Percentiles rank a stretch among this genome's conserved stretches.
phyloP scores from a whole-genome alignment of 2,797 vertebrate species.

The Prionace glauca region DNA sequence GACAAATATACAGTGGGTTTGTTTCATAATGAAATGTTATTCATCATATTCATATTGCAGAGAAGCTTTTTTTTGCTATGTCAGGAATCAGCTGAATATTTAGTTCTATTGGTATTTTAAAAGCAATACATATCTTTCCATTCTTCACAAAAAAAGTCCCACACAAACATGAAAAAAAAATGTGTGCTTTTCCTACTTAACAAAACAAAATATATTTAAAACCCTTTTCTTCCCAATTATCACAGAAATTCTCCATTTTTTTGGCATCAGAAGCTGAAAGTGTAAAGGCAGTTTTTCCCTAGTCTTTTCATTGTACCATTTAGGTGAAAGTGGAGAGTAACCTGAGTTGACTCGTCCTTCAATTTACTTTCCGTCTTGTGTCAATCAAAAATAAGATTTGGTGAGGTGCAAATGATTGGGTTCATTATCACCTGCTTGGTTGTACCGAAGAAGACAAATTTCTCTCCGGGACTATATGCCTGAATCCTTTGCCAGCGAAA shows the following conservation, averaged over 20 bases:
- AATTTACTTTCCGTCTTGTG: not conserved
- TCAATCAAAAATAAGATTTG: not conserved
- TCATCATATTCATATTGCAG: conserved; percentile 16
- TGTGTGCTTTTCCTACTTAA: not conserved
- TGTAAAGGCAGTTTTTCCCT: too few relatives aligned
- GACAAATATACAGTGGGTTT: not conserved
- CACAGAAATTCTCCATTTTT: not conserved
- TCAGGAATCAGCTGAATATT: not conserved
- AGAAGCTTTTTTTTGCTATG: not conserved
- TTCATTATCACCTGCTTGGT: not conserved
- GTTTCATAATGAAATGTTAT: not conserved
- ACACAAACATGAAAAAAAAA: not conserved
- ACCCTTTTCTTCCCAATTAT: not conserved
- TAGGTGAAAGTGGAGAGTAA: not conserved
- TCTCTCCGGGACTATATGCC: not conserved
- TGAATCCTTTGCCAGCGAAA: not conserved
- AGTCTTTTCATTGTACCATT: not conserved
- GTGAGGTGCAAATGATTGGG: not conserved
- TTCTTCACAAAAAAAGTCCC: not conserved
- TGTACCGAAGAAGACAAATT: not conserved
- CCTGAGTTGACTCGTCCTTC: not conserved
- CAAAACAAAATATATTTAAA: not conserved
- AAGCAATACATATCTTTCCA: not conserved
- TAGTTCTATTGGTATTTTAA: not conserved
- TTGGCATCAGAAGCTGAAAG: not conserved